Evolutionary conservation across 2,113 vertebrate genomes (phyloP).

Genomic region (Aspiorhynchus laticeps): DNA sequence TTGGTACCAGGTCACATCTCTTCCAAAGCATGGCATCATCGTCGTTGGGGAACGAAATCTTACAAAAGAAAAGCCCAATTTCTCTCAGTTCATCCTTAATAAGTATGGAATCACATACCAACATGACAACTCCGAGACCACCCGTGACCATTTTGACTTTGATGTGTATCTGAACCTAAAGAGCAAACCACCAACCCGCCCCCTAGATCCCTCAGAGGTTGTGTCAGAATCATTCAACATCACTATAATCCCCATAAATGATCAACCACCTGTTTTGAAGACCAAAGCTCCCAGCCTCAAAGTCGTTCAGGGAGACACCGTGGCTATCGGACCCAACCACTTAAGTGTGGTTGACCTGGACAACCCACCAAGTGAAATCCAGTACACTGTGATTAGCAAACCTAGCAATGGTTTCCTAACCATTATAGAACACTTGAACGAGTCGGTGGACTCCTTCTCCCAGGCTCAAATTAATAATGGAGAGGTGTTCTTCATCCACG

Average conservation of each 20-base stretch:
- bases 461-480: slow-evolving; percentile 83
- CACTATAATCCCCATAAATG: slow-evolving; percentile 82
- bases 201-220: slow-evolving; percentile 69
- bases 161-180: slow-evolving; percentile 84
- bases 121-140: slow-evolving; percentile 88
- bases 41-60: slow-evolving; percentile 83
- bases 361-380: slow-evolving; percentile 82
- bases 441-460: slow-evolving; percentile 78
- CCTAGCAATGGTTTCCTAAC: slow-evolving; percentile 88
- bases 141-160: slow-evolving; percentile 81
- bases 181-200: slow-evolving; percentile 75
- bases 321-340: slow-evolving; percentile 75
- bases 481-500: slow-evolving; percentile 84
- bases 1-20: slow-evolving; percentile 85
- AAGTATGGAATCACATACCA: slow-evolving; percentile 84
- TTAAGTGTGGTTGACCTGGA: slow-evolving; percentile 86
- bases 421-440: slow-evolving; percentile 69
- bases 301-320: slow-evolving; percentile 80
- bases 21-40: slow-evolving; percentile 83
- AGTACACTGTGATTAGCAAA: slow-evolving; percentile 79
- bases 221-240: slow-evolving; percentile 86
- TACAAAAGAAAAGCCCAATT: slow-evolving; percentile 85
- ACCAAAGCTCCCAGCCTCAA: slow-evolving; percentile 81
- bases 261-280: slow-evolving; percentile 85
- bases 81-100: slow-evolving; percentile 86